Evolutionary conservation across 2,888 invertebrate genomes (phyloP), one percentile per base, ranked within the genome.

Genomic region (Antheraea yamamai): DNA sequence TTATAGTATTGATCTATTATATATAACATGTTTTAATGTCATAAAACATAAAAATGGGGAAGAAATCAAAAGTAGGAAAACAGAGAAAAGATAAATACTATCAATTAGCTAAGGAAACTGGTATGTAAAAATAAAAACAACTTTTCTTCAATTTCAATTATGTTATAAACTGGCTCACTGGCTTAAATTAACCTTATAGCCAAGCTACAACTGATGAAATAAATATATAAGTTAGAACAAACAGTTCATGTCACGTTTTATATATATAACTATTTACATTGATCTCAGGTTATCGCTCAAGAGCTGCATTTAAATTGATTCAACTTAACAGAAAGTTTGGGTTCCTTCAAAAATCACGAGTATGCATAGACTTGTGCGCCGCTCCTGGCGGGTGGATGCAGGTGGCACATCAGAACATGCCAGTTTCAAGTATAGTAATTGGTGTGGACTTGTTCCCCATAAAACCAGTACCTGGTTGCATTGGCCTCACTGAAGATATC

Each of bases 311-410:
- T 94, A 99, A 99, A 89, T 96, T 99, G 82, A 98, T 99, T 79
- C 99, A 99, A 89, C 91, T 99, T 74, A 99, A 99, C 93, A 96
- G 99, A 79, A 99, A 99, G 90, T 99, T 98, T 94, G 98, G 98
- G 75, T 99, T 99, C 91, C 95, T 99, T 10, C 98, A 99, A 95
- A 97, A 97, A 87, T 98, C 99, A 0, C 96, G 98, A 95, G 99
- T 99, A 95, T 98, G 99, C 82, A 96, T 99, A 85, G 99, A 99
- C 96, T 95, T 99, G 78, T 99, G 99, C 94, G 99, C 99, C 20
- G 99, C 99, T 1, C 99, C 99, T 0, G 99, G 99, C 87, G 99
- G 99, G 82, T 99, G 99, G 99, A 98, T 99, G 97, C 99, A 98
- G 93, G 99, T 99, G 75, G 99, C 99, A 73, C 97, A 97, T 84